Base-by-base conservation (phyloP, 2,888 invertebrate species). In the Empis stercorea region DNA sequence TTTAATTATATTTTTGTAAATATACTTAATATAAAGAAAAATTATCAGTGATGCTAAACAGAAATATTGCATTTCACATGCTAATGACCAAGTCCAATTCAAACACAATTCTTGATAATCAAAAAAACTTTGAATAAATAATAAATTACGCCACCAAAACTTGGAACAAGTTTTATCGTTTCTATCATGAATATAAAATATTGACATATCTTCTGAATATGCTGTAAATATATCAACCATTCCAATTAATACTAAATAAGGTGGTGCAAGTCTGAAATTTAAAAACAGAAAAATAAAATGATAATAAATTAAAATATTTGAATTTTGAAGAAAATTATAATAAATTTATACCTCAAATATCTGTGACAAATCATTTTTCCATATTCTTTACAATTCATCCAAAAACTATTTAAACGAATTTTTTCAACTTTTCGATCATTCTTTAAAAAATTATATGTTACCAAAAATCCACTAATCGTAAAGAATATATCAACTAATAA, bases 31-130 rank as follows among this genome's bases (percentile, higher is more conserved):
- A 51, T 68, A 69, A 5, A 62, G 47, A 20, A 69, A 67, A 6
- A 70, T 55, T 23, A 68, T 44, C 1, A 55, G 52, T 14, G 64
- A 63, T 41, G 64, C 64, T 30, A 69, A 41, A 3, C 66, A 52
- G 34, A 65, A 70, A 55, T 64, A 70, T 53, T 70, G 69, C 70
- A 70, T 70, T 54, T 70, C 70, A 47, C 70, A 70, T 38, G 70
- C 68, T 51, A 71, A 48, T 1, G 69, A 69, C 69, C 71, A 71
- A 15, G 68, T 67, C 71, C 71, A 71, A 27, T 66, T 70, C 46
- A 67, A 60, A 45, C 71, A 71, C 58, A 71, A 61, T 7, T 68
- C 62, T 15, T 61, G 58, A 49, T 64, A 64, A 43, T 61, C 57
- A 47, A 63, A 70, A 0, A 69, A 53, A 53, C 68, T 70, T 50